Conservation (phyloP, 2,888 invertebrate species). For the Mantis religiosa region DNA sequence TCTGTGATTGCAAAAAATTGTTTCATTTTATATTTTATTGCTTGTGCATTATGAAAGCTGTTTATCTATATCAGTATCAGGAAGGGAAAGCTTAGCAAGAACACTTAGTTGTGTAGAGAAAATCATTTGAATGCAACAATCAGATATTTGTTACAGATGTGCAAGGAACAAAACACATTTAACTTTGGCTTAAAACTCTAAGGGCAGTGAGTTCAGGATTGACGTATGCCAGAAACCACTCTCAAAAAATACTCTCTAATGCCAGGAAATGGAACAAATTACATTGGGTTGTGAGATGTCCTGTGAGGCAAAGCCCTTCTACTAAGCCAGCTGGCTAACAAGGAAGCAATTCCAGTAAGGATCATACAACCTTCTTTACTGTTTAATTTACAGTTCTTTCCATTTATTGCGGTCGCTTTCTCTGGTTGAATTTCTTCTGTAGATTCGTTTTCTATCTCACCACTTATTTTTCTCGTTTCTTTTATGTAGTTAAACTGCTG, state of each 20-base stretch:
- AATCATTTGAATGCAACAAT: too few relatives aligned
- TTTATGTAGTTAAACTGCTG: not conserved
- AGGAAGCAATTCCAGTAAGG: not conserved
- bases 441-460: not conserved
- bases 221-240: not conserved
- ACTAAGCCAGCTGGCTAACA: not conserved
- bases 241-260: not conserved
- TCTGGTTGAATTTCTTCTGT: not conserved
- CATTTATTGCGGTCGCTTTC: not conserved
- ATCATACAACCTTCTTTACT: not conserved
- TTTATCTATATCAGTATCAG: too few relatives aligned
- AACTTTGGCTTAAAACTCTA: too few relatives aligned
- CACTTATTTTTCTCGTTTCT: not conserved
- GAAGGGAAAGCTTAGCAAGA: too few relatives aligned
- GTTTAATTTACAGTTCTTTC: not conserved
- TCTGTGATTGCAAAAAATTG: too few relatives aligned
- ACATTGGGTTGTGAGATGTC: not conserved
- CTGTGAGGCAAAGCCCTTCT: not conserved
- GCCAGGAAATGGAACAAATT: not conserved
- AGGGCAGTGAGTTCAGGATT: too few relatives aligned
- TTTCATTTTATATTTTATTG: too few relatives aligned
- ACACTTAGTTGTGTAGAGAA: too few relatives aligned
- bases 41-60: too few relatives aligned
- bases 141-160: too few relatives aligned
- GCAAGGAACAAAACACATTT: too few relatives aligned